Conservation (phyloP, 2,113 vertebrate genomes). For the Tympanuchus pallidicinctus region DNA sequence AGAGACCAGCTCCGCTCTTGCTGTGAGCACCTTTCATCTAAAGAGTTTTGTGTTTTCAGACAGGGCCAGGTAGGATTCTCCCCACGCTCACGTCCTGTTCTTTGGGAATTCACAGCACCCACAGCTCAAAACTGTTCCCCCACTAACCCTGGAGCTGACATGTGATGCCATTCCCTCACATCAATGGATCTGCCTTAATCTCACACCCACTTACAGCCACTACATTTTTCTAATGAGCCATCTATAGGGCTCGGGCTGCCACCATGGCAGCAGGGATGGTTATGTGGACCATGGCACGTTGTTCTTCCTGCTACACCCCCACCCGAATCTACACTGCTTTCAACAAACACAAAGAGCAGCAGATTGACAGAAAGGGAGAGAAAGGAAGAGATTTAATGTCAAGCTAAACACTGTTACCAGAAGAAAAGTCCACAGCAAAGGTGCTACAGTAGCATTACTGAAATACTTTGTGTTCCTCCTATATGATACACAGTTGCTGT, state of each 20-base stretch:
- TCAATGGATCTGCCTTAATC: fast-evolving
- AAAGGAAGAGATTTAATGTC: constrained; percentile 9
- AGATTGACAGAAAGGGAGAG: neutral
- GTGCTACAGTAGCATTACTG: neutral
- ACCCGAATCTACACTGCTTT: neutral
- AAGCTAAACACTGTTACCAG: neutral
- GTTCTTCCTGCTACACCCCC: neutral
- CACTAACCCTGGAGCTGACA: neutral
- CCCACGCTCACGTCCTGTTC: neutral
- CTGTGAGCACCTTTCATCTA: too few species aligned
- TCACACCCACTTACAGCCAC: fast-evolving
- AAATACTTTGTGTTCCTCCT: constrained; percentile 35
- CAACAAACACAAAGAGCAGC: neutral
- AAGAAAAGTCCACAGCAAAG: constrained; percentile 23
- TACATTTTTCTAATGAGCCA: neutral
- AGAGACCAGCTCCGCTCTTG: too few species aligned
- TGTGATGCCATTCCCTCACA: fast-evolving
- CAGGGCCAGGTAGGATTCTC: fast-evolving
- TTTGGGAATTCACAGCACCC: neutral
- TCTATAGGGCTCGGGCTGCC: neutral
- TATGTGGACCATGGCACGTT: fast-evolving
- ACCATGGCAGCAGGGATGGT: neutral
- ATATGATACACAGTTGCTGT: constrained; percentile 33
- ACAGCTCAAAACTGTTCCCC: neutral
- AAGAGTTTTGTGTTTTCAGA: neutral